phyloP scores from a whole-genome alignment of 2,888 invertebrate species.

The Latrodectus elegans region DNA sequence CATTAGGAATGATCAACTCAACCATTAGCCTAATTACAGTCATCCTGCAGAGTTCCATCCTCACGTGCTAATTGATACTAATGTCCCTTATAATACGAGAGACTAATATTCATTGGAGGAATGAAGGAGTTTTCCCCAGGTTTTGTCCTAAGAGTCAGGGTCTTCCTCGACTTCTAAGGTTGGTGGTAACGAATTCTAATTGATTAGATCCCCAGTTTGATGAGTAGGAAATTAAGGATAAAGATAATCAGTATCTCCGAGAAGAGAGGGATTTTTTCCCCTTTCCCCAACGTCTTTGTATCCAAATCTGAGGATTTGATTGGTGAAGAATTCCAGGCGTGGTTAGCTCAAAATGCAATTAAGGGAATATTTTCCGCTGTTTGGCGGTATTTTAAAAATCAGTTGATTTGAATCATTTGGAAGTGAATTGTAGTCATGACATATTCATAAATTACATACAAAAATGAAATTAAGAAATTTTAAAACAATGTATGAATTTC shows the following conservation, averaged over 20 bases:
- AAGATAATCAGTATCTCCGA: slow-evolving; percentile 40
- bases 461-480: too few relatives aligned
- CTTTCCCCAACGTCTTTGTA: background rate
- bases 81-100: slow-evolving; percentile 60
- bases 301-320: background rate
- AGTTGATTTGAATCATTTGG: background rate
- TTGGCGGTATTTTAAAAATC: background rate
- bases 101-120: slow-evolving; percentile 33
- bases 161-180: background rate
- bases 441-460: too few relatives aligned
- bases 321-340: background rate
- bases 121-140: slow-evolving; percentile 33
- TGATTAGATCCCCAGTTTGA: slow-evolving; percentile 45
- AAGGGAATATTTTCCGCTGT: background rate
- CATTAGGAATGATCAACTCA: slow-evolving; percentile 62
- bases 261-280: background rate
- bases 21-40: slow-evolving; percentile 65
- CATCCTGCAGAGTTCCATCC: slow-evolving; percentile 33
- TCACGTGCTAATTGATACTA: slow-evolving; percentile 65
- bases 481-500: too few relatives aligned
- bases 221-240: slow-evolving; percentile 47
- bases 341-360: background rate
- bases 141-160: slow-evolving; percentile 26
- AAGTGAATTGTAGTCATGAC: too few relatives aligned
- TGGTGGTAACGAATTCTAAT: slow-evolving; percentile 26